phyloP scores from a whole-genome alignment of 2,888 invertebrate species.

The Adelognathus sp. region DNA sequence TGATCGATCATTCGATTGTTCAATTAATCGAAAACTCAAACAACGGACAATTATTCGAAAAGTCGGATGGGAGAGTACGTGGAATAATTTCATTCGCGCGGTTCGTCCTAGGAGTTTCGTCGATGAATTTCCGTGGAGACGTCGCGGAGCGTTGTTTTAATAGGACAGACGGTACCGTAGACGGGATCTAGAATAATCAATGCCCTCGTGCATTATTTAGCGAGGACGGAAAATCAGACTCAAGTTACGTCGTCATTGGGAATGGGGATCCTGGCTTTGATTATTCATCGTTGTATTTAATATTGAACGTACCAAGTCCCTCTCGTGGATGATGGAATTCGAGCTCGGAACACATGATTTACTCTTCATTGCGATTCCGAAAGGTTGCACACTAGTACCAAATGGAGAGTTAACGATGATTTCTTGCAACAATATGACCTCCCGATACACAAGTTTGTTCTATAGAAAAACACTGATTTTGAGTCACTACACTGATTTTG shows the following conservation, averaged over 20 bases:
- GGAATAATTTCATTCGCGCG: slow-evolving; percentile 6
- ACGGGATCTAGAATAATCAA: neutral
- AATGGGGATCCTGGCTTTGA: neutral
- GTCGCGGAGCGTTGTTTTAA: neutral
- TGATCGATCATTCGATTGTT: neutral
- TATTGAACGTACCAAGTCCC: slow-evolving; percentile 22
- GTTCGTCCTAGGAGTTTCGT: slow-evolving; percentile 3
- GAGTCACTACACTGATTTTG: no score
- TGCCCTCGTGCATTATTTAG: slow-evolving; percentile 4
- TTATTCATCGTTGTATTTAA: neutral
- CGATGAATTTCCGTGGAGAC: neutral
- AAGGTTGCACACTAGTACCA: no score
- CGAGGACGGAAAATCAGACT: neutral
- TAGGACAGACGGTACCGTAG: slow-evolving; percentile 5
- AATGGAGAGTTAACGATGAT: no score
- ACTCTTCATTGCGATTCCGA: neutral
- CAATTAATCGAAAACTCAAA: neutral
- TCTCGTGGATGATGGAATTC: neutral
- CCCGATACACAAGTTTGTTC: no score
- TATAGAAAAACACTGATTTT: no score
- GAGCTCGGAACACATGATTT: neutral
- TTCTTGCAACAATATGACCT: no score
- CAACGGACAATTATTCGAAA: neutral
- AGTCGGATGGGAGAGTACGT: neutral
- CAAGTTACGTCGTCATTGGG: neutral